Evolutionary conservation across 2,888 invertebrate species (phyloP), one percentile per base, ranked within the genome.

Genomic region (Chouioia cunea): DNA sequence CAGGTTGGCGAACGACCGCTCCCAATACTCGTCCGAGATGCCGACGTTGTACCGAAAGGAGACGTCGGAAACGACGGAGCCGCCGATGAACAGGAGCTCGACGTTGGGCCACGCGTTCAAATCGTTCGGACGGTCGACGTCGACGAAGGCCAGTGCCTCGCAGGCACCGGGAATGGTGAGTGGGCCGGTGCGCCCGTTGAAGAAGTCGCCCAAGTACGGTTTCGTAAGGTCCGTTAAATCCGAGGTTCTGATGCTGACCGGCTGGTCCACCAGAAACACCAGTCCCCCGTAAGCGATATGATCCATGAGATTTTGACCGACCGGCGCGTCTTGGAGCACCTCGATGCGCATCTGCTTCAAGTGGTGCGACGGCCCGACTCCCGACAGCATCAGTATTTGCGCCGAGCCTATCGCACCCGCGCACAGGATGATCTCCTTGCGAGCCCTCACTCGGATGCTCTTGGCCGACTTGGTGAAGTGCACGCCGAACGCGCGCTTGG

Each of bases 391-490:
- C 15, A 96, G 85, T 3, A 95, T 80, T 81, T 94, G 93, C 0
- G 95, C 93, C 10, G 93, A 89, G 83, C 93, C 92, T 27, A 95
- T 89, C 2, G 93, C 90, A 4, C 94, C 95, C 0, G 92, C 93
- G 48, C 91, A 90, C 48, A 95, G 75, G 64, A 95, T 92, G 0
- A 95, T 90, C 85, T 93, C 93, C 79, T 90, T 92, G 52, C 86
- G 88, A 1, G 91, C 92, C 75, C 87, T 84, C 52, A 91, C 89
- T 74, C 87, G 87, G 74, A 87, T 87, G 73, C 86, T 86, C 58
- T 81, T 86, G 1, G 87, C 87, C n/a, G 86, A 82, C 80, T 89
- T 89, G 50, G 88, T 84, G 77, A 90, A 87, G 80, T 90, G 88
- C 2, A 92, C 88, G 0, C 92, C 92, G 52, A 87, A 86, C 0